A percentile compares a stretch with the other conserved stretches of the same genome.
phyloP scores from a whole-genome alignment of 2,797 vertebrate species.

The Pristis pectinata region DNA sequence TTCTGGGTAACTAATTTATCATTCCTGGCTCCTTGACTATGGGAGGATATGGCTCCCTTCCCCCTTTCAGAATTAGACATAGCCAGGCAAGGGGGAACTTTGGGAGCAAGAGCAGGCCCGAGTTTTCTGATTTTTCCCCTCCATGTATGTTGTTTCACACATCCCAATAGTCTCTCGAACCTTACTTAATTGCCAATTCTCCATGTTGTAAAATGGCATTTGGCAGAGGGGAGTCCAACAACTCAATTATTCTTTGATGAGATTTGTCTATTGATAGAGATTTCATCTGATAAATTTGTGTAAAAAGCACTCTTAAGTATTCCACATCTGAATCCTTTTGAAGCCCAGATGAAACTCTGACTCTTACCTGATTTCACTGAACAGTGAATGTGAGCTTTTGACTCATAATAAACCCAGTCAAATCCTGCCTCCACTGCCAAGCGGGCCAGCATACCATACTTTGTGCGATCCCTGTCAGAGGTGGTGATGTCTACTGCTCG shows the following conservation, averaged over 20 bases:
- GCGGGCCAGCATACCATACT: constrained; percentile 89
- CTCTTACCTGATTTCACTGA: constrained; percentile 88
- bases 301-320: neutral
- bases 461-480: constrained; percentile 81
- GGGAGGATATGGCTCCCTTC: no score
- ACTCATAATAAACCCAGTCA: constrained; percentile 97
- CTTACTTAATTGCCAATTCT: neutral
- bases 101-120: neutral
- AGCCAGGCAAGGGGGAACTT: neutral
- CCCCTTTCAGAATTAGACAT: neutral
- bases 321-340: constrained; percentile 4
- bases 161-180: neutral
- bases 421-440: constrained; percentile 95
- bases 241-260: neutral
- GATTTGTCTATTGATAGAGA: neutral
- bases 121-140: neutral
- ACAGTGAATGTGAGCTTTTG: constrained; percentile 89
- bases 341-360: neutral
- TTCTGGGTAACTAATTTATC: neutral
- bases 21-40: neutral
- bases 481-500: constrained; percentile 95
- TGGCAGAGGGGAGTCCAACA: neutral
- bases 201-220: neutral
- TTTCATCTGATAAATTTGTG: neutral
- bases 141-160: neutral